Evolutionary conservation across 2,888 invertebrate genomes (phyloP), one percentile per base, ranked within the genome.

Genomic region (Polyploca ridens): DNA sequence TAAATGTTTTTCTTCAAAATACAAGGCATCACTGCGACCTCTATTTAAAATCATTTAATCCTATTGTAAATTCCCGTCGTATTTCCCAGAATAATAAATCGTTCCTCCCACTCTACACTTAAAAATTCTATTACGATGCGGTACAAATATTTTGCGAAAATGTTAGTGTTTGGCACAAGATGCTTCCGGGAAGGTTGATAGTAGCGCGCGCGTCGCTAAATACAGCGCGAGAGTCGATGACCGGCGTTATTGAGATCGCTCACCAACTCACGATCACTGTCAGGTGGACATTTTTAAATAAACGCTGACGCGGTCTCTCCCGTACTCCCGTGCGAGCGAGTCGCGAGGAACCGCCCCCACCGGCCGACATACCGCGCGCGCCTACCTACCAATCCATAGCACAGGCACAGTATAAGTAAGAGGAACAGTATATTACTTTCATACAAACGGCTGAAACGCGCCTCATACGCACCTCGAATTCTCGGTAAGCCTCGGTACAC

Each of bases 161-260:
- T 73, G 62, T 73, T 77, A 76, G 71, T 63, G 64, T 70, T 79
- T 81, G 83, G 83, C 79, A 78, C 69, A 70, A 63, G n/a, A 27
- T 63, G 69, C 78, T 85, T 84, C 86, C 85, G 85, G 83, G 74
- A 75, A 73, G 72, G 66, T 62, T 64, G 46, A 65, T 69, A 64
- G 77, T 71, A 69, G 63, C 61, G 65, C 62, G 61, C 66, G 61
- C 62, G 68, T 57, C 64, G 62, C 62, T 61, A 61, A 61, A 61
- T 61, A 61, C 61, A 33, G 61, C 58, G 16, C 64, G 68, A 54
- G 73, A 74, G 86, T 85, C 86, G 79, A 67, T 76, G 85, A 85
- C 85, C 85, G 82, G 66, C 79, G 72, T 75, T 74, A 71, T 74
- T 64, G 69, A 44, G 63, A 77, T 72, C 69, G 76, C 75, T 73